Conservation (phyloP, 1,140 invertebrate species). For the Caerostris darwini region DNA sequence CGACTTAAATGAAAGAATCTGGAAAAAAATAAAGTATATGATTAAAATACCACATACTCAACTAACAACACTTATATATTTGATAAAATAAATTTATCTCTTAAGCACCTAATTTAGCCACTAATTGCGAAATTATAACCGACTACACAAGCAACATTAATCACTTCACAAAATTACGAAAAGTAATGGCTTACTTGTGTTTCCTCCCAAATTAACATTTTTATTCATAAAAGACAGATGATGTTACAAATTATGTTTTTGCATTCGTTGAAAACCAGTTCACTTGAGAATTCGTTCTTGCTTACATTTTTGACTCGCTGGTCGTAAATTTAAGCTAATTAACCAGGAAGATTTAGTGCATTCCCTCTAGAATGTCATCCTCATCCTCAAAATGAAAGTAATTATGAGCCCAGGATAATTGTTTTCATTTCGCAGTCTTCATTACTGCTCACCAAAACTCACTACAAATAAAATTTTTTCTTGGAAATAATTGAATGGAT, state of each 20-base stretch:
- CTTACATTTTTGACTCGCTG: background rate
- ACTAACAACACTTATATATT: background rate
- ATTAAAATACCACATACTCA: too few species aligned
- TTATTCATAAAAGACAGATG: slow-evolving; percentile 13
- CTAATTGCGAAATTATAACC: background rate
- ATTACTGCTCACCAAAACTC: background rate
- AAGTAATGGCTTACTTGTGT: background rate
- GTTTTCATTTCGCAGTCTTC: slow-evolving; percentile 34
- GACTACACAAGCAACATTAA: background rate
- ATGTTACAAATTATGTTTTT: slow-evolving; percentile 46
- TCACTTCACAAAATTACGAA: background rate
- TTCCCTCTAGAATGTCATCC: slow-evolving; percentile 35
- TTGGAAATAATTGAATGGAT: background rate
- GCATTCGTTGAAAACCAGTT: slow-evolving; percentile 33
- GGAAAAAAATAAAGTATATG: too few species aligned
- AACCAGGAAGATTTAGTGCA: slow-evolving; percentile 41
- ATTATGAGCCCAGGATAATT: slow-evolving; percentile 15
- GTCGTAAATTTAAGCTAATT: slow-evolving; percentile 63
- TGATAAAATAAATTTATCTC: background rate
- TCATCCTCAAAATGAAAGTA: slow-evolving; percentile 28
- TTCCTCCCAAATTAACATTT: background rate
- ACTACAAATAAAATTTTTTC: slow-evolving; percentile 38
- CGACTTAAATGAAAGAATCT: too few species aligned
- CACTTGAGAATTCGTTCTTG: slow-evolving; percentile 15
- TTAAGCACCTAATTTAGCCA: background rate